A percentile compares a stretch with the other conserved stretches of the same genome.
phyloP scores from a whole-genome alignment of 2,888 invertebrate genomes.

The Cacoxenus indagator region DNA sequence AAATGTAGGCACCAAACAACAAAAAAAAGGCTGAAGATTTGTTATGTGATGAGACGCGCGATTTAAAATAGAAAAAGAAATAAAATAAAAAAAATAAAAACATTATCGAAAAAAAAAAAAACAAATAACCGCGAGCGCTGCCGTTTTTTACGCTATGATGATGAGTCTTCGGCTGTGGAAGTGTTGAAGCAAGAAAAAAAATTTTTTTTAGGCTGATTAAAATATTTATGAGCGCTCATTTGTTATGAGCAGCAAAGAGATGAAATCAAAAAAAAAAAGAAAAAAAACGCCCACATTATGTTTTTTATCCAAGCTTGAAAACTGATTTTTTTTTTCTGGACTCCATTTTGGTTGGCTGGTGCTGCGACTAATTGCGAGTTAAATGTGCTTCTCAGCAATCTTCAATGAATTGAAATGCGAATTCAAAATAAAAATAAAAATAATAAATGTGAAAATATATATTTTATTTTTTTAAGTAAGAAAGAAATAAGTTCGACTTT shows the following conservation, averaged over 20 bases:
- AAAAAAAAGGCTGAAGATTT: background rate
- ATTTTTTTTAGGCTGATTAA: background rate
- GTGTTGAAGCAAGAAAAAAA: background rate
- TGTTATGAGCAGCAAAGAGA: background rate
- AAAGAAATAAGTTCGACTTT: no score
- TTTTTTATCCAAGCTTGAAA: background rate
- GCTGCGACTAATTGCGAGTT: background rate
- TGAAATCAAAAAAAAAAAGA: background rate
- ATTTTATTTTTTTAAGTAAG: background rate
- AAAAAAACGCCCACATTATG: background rate
- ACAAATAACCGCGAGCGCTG: background rate
- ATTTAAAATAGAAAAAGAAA: background rate
- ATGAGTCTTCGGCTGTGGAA: background rate
- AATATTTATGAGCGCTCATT: background rate
- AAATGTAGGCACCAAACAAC: background rate
- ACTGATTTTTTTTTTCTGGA: background rate
- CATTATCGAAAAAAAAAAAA: background rate
- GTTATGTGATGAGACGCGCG: background rate
- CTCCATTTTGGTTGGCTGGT: constrained; percentile 18
- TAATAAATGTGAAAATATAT: background rate
- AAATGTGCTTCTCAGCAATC: background rate
- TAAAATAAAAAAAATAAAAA: background rate
- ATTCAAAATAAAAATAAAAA: background rate
- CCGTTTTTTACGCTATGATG: background rate
- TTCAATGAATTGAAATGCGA: background rate